Percentiles rank a stretch among this genome's conserved stretches.
Evolutionary conservation across 2,888 invertebrate species (phyloP).

Genomic region (Willowsia nigromaculata): DNA sequence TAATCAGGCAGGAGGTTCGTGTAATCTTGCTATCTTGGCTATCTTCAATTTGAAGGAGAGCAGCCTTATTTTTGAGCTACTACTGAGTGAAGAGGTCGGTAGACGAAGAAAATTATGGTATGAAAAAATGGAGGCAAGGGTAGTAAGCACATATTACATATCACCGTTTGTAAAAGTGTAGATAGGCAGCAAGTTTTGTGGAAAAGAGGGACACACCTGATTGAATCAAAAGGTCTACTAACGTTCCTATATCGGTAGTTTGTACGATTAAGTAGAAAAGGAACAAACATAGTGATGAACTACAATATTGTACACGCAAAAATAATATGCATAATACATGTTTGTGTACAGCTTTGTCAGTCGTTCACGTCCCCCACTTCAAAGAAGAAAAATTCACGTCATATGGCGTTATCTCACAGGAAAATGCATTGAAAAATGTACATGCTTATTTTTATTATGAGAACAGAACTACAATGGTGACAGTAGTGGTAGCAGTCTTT

Average conservation of each 20-base stretch:
- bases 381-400: conserved; percentile 17
- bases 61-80: not conserved
- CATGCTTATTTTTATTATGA: conserved; percentile 14
- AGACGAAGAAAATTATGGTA: not conserved
- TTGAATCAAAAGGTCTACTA: conserved; percentile 14
- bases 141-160: too few species aligned
- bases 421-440: conserved; percentile 53
- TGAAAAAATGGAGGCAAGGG: not conserved
- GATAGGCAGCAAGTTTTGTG: not conserved
- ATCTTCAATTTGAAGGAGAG: not conserved
- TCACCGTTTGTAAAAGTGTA: too few species aligned
- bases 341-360: conserved; percentile 19
- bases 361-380: not conserved
- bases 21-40: conserved; percentile 54
- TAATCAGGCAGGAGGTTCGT: conserved; percentile 7
- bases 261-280: not conserved
- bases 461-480: conserved; percentile 43
- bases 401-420: conserved; percentile 39
- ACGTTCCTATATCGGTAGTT: not conserved
- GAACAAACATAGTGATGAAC: not conserved
- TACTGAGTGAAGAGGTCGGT: not conserved
- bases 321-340: conserved; percentile 30
- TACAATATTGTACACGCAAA: not conserved
- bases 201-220: conserved; percentile 18
- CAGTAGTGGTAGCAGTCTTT: not conserved